These are phyloP conservation scores for Malurus elegans DNA, from an alignment of 2,113 vertebrate species.

Conservation along the genomic window DNA sequence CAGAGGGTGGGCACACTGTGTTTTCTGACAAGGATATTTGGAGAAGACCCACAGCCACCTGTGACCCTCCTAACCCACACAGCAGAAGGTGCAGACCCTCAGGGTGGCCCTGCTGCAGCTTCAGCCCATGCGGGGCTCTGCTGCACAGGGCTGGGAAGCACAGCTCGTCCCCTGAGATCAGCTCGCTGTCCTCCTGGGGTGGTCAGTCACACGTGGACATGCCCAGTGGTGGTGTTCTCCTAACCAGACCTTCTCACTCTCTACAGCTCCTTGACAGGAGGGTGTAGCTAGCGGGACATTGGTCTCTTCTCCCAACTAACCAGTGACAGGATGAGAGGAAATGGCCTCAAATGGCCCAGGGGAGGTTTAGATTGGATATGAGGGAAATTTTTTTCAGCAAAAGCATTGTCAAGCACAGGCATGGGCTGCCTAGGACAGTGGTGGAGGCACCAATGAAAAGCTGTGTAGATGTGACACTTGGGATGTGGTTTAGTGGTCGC, in stretches of 20 bases:
- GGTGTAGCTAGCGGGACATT: not conserved
- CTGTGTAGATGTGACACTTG: not conserved
- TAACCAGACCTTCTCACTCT: not conserved
- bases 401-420: not conserved
- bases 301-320: not conserved
- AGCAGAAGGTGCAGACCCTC: rapidly evolving
- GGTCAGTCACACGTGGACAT: not conserved
- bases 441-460: not conserved
- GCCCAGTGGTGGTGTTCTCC: not conserved
- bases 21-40: not conserved
- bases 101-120: not conserved
- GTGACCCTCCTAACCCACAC: not conserved
- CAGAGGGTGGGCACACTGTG: not conserved
- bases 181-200: not conserved
- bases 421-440: not conserved
- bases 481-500: not conserved
- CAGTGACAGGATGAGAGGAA: not conserved
- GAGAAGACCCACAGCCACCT: not conserved
- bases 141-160: not conserved
- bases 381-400: not conserved
- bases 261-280: not conserved
- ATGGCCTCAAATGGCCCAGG: not conserved
- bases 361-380: not conserved
- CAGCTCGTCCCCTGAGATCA: rapidly evolving
- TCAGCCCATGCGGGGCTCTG: not conserved